These are phyloP conservation scores for Pagetopsis macropterus DNA, from an alignment of 2,797 vertebrate genomes.

Conservation along the genomic window DNA sequence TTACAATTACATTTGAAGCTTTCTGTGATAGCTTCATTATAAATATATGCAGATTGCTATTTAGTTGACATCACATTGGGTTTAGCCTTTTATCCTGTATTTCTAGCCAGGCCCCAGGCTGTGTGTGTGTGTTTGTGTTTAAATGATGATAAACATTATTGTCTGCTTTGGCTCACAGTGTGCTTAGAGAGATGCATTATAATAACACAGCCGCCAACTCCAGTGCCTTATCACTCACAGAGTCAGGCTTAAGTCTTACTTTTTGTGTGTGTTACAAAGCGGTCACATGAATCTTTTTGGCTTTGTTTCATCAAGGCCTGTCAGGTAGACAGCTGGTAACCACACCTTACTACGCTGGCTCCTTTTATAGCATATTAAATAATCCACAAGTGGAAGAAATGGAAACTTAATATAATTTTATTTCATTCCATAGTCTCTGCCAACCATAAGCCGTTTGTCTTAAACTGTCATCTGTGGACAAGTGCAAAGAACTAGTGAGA, in stretches of 20 bases:
- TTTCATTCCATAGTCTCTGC: slow-evolving; percentile 31
- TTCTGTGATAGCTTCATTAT: slow-evolving; percentile 14
- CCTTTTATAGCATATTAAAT: slow-evolving; percentile 38
- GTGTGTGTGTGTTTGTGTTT: slow-evolving; percentile 50
- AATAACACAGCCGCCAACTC: slow-evolving; percentile 47
- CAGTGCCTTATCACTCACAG: slow-evolving; percentile 47
- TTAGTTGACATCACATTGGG: slow-evolving; percentile 11
- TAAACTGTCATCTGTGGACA: slow-evolving; percentile 42
- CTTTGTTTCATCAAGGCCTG: slow-evolving; percentile 44
- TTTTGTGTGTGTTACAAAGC: slow-evolving; percentile 30
- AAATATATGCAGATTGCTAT: slow-evolving; percentile 18
- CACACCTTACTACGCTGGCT: slow-evolving; percentile 13
- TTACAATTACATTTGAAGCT: slow-evolving; percentile 7
- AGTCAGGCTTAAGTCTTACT: slow-evolving; percentile 57
- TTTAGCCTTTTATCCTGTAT: slow-evolving; percentile 25
- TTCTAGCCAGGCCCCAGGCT: slow-evolving; percentile 24
- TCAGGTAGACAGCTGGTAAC: slow-evolving; percentile 43
- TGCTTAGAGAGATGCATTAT: slow-evolving; percentile 44
- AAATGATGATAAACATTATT: slow-evolving; percentile 62
- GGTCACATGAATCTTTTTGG: slow-evolving; percentile 40
- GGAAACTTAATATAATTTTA: slow-evolving; percentile 54
- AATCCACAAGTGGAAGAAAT: slow-evolving; percentile 40
- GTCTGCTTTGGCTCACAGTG: slow-evolving; percentile 37
- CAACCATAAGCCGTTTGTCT: slow-evolving; percentile 39
- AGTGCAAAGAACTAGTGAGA: slow-evolving; percentile 29